Conservation (phyloP, 2,113 vertebrate genomes). For the Xenopus tropicalis region DNA sequence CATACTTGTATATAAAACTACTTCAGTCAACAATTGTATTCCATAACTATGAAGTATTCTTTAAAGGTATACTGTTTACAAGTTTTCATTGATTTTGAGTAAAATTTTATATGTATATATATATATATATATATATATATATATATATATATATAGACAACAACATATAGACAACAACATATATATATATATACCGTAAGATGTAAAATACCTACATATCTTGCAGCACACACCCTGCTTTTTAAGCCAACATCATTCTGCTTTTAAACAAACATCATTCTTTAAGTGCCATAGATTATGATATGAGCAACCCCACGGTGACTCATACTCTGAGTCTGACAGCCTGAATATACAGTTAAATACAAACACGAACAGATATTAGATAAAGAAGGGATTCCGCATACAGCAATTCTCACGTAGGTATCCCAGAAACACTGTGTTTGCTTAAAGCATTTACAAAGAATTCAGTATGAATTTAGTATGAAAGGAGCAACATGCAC, state of each 20-base stretch:
- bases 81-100: too few relatives aligned
- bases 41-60: too few relatives aligned
- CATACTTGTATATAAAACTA: too few relatives aligned
- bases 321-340: conserved; percentile 13
- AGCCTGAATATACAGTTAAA: conserved; percentile 19
- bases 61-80: too few relatives aligned
- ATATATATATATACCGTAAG: too few relatives aligned
- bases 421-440: conserved; percentile 19
- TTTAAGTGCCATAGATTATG: conserved; percentile 11
- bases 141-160: too few relatives aligned
- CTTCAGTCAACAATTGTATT: too few relatives aligned
- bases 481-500: neutral
- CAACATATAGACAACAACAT: too few relatives aligned
- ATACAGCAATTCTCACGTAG: neutral
- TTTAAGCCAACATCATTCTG: neutral
- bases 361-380: neutral
- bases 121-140: too few relatives aligned
- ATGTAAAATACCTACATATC: neutral
- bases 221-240: conserved; percentile 8
- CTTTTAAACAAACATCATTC: conserved; percentile 28
- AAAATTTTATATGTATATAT: neutral
- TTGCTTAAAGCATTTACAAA: conserved; percentile 17
- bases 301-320: conserved; percentile 10
- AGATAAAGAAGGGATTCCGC: conserved; percentile 21
- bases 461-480: neutral